Base-by-base conservation (phyloP, 1,140 invertebrate genomes). In the Fopius arisanus region DNA sequence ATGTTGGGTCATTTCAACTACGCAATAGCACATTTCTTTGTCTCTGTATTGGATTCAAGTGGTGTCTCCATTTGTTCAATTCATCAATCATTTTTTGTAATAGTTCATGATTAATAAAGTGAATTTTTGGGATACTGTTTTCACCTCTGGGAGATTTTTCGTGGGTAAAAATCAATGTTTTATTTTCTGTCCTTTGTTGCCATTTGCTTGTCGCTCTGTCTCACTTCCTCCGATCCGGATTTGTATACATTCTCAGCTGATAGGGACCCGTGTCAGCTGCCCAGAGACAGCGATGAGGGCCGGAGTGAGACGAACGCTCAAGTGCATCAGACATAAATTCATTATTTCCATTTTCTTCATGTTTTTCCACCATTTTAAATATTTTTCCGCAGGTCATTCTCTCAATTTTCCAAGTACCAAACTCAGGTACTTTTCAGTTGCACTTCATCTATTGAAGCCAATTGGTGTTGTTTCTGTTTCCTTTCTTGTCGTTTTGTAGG, bases 181-280 rank as follows among this genome's bases (percentile, higher is more conserved):
- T 40, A 19, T 54, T 54, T 40, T 66, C 19, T 12, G 10, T 62
- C 37, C 67, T 73, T 67, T 67, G 21, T 43, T 70, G 41, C 66
- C 16, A 2, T 29, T 72, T 31, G 16, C 31, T 48, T 41, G 9
- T 7, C 12, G 69, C 48, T 41, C 69, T 72, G 16, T 67, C 19
- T 70, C 62, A 70, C 28, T 75, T 16, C 31, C 67, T 54, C 59
- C 70, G 67, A 37, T 54, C 48, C 29, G 43, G 78, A 72, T 84
- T 84, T 84, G 83, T 84, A 77, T 86, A 84, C 83, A 79, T 79
- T 84, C 83, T 83, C 84, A 86, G 84, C 84, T 86, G 84, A 85
- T 79, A 72, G 75, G 54, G 33, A 40, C 81, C 75, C 74, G 65
- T 67, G 80, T 83, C 82, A 83, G 82, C 81, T 82, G 82, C 81